A percentile compares a stretch with the other conserved stretches of the same genome.
Evolutionary conservation across 2,113 vertebrate genomes (phyloP).

Genomic region (Pygoscelis antarcticus): DNA sequence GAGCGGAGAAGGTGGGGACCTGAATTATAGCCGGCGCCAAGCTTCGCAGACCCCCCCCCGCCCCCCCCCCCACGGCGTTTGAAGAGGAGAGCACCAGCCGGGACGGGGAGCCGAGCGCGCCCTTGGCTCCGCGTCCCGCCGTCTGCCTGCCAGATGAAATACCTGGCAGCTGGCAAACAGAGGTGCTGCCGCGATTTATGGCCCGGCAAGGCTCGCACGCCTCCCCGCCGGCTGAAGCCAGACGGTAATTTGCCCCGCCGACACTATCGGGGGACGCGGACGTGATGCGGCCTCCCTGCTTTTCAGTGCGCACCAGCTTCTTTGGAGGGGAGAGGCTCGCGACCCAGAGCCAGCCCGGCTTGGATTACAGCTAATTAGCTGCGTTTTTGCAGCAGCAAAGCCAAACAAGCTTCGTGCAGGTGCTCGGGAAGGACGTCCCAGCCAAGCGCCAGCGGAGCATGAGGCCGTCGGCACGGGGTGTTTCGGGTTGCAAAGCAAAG

Average conservation of each 20-base stretch:
- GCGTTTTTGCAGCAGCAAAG: neutral
- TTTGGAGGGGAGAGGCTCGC: neutral
- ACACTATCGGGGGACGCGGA: rapidly evolving
- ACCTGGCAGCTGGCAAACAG: neutral
- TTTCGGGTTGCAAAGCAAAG: neutral
- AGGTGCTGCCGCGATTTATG: neutral
- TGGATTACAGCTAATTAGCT: slow-evolving; percentile 16
- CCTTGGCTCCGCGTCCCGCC: neutral
- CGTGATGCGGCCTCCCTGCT: rapidly evolving
- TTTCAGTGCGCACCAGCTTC: rapidly evolving
- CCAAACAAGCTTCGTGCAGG: neutral
- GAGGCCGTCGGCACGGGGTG: neutral
- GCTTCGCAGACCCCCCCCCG: rapidly evolving
- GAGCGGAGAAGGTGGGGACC: neutral
- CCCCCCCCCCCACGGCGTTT: rapidly evolving
- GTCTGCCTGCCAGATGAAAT: neutral
- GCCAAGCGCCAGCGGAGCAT: neutral
- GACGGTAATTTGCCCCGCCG: neutral
- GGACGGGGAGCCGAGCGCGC: neutral
- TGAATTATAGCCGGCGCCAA: neutral
- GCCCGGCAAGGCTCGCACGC: rapidly evolving
- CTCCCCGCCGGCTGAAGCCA: neutral
- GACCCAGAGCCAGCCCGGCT: neutral
- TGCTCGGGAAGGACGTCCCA: neutral
- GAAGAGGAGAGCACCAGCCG: neutral